Base-by-base conservation (phyloP, 2,797 vertebrate genomes). In the Rhabdomys pumilio region DNA sequence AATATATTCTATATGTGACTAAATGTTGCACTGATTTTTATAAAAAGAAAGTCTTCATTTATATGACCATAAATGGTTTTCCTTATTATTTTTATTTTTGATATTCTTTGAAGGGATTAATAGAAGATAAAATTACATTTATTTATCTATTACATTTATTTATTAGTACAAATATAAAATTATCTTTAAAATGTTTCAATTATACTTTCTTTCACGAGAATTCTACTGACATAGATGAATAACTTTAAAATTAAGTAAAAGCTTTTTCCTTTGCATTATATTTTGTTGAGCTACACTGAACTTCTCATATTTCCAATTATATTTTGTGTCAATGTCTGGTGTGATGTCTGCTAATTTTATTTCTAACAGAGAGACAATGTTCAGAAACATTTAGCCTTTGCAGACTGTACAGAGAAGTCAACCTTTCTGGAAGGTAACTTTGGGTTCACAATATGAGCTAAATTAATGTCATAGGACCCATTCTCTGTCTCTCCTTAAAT, bases 141-240 rank as follows among this genome's bases (percentile, higher is more conserved):
- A 67, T 57, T 4, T 44, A 31, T 59, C 76, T 61, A 65, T 83
- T 91, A 34, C 38, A 22, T 38, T 69, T 76, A 67, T 57, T 4
- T 44, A 31, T 6, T 61, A 55, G 44, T 14, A 65, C 69, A 82
- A 65, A 79, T 57, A 3, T 29, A 12, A 73, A 14, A 73, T 47
- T 53, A 63, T 53, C 61, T 86, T 85, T 75, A 10, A 3, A 77
- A 1, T 79, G 17, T 47, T 84, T 44, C 24, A 17, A 50, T 44
- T 95, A 81, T 8, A 75, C 47, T 72, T 92, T 88, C 69, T 88
- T 94, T 76, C 4, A 87, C 47, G 76, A 90, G 50, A 94, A 81
- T 47, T 9, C 53, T 83, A 22, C 53, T 38, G 26, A 65, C 0
- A 29, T 0, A 87, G 13, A 63, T 44, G 59, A 11, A 0, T 65